These are phyloP conservation scores for Xiphophorus hellerii DNA, from an alignment of 2,113 vertebrate genomes.

Conservation along the genomic window DNA sequence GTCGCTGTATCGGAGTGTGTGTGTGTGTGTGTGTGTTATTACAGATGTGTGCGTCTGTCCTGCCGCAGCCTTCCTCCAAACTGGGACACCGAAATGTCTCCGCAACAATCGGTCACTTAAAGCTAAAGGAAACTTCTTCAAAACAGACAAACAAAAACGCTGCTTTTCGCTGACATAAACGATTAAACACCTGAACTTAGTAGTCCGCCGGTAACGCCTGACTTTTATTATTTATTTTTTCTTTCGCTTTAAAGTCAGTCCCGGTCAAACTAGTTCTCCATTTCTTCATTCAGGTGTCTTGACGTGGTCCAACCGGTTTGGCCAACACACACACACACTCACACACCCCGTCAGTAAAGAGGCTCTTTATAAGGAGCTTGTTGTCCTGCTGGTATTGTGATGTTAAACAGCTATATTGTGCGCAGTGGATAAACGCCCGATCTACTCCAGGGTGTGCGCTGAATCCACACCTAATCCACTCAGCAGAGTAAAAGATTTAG, in stretches of 20 bases:
- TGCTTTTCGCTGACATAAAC: not conserved
- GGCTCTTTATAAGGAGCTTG: slow-evolving; percentile 39
- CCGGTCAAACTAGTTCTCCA: slow-evolving; percentile 31
- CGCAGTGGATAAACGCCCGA: slow-evolving; percentile 35
- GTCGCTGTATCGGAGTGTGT: slow-evolving; percentile 8
- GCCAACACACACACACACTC: slow-evolving; percentile 8
- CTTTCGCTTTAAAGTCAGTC: slow-evolving; percentile 13
- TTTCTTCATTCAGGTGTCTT: slow-evolving; percentile 53
- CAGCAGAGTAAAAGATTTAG: slow-evolving; percentile 21
- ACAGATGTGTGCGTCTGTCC: slow-evolving; percentile 62
- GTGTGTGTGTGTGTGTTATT: slow-evolving; percentile 16
- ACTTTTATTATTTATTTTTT: not conserved
- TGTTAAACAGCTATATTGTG: slow-evolving; percentile 52
- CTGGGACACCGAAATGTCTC: slow-evolving; percentile 32
- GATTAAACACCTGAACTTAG: slow-evolving; percentile 43
- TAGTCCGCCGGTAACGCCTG: slow-evolving; percentile 3
- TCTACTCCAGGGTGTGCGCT: slow-evolving; percentile 26
- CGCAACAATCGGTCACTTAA: not conserved
- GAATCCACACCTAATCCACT: slow-evolving; percentile 53
- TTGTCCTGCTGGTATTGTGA: slow-evolving; percentile 43
- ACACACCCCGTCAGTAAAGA: slow-evolving; percentile 8
- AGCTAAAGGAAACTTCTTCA: not conserved
- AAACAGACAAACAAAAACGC: not conserved
- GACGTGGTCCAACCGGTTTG: slow-evolving; percentile 65
- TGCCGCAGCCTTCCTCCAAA: slow-evolving; percentile 46